These are phyloP conservation scores for Craniophora ligustri DNA, from an alignment of 2,888 invertebrate genomes.

Conservation along the genomic window DNA sequence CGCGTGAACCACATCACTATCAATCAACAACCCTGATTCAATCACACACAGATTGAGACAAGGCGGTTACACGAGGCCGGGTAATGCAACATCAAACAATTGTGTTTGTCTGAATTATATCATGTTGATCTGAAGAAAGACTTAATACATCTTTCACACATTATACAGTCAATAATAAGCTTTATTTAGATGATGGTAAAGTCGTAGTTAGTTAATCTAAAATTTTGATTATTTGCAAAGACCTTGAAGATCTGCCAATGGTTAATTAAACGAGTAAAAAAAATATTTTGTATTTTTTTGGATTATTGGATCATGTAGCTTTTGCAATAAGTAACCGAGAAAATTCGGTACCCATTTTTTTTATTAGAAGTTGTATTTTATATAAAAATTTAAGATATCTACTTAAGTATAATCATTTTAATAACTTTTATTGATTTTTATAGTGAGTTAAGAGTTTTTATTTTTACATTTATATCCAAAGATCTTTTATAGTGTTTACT, in stretches of 20 bases:
- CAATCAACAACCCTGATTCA: slow-evolving; percentile 56
- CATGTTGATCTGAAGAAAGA: background rate
- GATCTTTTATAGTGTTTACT: no score
- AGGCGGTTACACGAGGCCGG: background rate
- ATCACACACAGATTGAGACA: slow-evolving; percentile 40
- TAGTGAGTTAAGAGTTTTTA: no score
- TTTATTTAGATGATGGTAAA: slow-evolving; percentile 7
- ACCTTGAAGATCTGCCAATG: background rate
- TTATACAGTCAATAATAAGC: background rate
- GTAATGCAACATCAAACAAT: slow-evolving; percentile 31
- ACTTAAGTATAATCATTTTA: no score
- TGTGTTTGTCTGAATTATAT: slow-evolving; percentile 5
- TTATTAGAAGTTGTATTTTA: no score
- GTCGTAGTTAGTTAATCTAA: background rate
- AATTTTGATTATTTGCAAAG: background rate
- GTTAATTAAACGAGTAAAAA: no score
- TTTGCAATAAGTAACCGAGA: no score
- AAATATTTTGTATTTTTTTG: no score
- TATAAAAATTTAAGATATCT: no score
- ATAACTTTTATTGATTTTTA: no score
- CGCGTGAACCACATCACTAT: slow-evolving; percentile 45
- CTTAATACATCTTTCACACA: background rate
- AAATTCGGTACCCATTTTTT: no score
- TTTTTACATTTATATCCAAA: no score
- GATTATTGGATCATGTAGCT: no score